These are phyloP conservation scores for Bovichtus variegatus DNA, from an alignment of 2,797 vertebrate species.

Conservation along the genomic window DNA sequence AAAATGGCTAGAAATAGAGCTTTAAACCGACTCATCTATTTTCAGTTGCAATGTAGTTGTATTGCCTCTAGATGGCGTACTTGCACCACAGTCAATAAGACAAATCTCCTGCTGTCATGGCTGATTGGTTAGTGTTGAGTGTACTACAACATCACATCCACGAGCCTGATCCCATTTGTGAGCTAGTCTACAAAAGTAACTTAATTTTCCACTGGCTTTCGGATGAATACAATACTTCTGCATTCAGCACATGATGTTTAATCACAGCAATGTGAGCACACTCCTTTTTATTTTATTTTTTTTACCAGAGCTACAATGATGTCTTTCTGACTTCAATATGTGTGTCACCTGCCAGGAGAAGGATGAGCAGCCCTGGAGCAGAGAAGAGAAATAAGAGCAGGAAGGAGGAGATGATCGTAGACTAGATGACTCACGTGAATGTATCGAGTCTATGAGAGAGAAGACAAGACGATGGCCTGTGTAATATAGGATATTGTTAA, in stretches of 20 bases:
- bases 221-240: background rate
- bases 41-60: background rate
- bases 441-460: background rate
- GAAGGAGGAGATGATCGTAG: background rate
- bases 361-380: background rate
- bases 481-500: background rate
- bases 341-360: slow-evolving; percentile 2
- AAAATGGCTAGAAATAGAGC: background rate
- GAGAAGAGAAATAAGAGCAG: background rate
- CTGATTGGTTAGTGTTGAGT: background rate
- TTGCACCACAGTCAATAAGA: background rate
- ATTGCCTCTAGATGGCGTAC: slow-evolving; percentile 60
- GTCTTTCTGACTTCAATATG: slow-evolving; percentile 1
- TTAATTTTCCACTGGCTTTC: background rate
- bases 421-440: background rate
- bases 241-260: background rate
- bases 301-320: background rate
- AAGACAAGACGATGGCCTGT: background rate
- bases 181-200: background rate
- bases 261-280: background rate
- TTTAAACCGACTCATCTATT: background rate
- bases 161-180: slow-evolving; percentile 7
- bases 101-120: background rate
- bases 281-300: background rate
- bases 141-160: background rate